A percentile compares a stretch with the other conserved stretches of the same genome.
These are phyloP conservation scores for Hydrotaea cyrtoneurina DNA, from an alignment of 2,888 invertebrate genomes.

Conservation along the genomic window DNA sequence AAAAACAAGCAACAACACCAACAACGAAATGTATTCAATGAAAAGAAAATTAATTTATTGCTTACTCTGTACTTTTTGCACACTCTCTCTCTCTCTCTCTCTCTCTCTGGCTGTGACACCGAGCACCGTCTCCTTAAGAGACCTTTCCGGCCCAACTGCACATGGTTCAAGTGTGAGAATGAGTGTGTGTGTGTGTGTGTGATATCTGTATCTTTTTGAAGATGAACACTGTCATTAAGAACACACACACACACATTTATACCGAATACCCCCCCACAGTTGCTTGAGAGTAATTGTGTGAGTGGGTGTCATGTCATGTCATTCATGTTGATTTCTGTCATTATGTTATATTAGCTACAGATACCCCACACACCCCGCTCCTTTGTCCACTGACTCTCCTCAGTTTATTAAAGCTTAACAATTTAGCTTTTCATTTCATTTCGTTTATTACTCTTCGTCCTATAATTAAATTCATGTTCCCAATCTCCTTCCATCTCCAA, in stretches of 20 bases:
- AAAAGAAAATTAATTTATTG: slow-evolving; percentile 53
- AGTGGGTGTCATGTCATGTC: slow-evolving; percentile 4
- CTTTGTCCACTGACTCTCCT: background rate
- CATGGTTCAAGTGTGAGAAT: background rate
- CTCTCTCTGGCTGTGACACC: background rate
- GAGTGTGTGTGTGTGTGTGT: background rate
- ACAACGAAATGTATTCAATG: slow-evolving; percentile 20
- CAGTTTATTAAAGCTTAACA: background rate
- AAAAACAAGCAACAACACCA: background rate
- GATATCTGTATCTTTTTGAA: slow-evolving; percentile 12
- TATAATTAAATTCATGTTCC: background rate
- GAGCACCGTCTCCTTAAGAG: background rate
- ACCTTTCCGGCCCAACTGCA: background rate
- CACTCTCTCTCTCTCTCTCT: background rate
- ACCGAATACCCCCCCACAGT: background rate
- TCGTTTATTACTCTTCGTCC: background rate
- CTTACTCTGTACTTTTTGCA: slow-evolving; percentile 32
- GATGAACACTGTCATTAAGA: slow-evolving; percentile 32
- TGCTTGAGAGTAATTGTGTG: background rate
- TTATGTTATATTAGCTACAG: slow-evolving; percentile 22
- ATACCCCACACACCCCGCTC: background rate
- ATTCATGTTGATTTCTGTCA: background rate
- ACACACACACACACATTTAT: background rate
- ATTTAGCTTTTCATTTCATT: background rate
- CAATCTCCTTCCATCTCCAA: no score